phyloP scores from a whole-genome alignment of 2,113 vertebrate genomes.

The Trinectes maculatus region DNA sequence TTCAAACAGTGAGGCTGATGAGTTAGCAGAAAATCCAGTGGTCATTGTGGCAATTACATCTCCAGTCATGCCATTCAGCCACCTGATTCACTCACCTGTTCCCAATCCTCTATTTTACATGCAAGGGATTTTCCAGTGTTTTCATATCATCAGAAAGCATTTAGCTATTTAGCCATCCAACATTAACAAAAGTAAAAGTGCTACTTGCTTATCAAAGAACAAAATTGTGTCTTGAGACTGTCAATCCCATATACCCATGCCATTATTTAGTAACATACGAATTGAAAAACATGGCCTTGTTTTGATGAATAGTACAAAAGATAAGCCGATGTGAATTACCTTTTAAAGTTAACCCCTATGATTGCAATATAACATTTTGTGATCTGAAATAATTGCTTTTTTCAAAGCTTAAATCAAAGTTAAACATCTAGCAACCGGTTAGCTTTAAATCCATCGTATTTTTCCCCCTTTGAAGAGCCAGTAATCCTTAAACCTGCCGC shows the following conservation, averaged over 20 bases:
- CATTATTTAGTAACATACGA: not conserved
- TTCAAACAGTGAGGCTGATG: too few species aligned
- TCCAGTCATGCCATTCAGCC: not conserved
- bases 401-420: slow-evolving; percentile 4
- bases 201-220: too few species aligned
- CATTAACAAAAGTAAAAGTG: too few species aligned
- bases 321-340: not conserved
- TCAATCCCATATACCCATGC: too few species aligned
- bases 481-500: slow-evolving; percentile 27
- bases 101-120: not conserved
- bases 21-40: slow-evolving; percentile 36
- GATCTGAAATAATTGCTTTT: not conserved
- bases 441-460: slow-evolving; percentile 40
- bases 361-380: not conserved
- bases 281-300: not conserved
- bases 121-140: too few species aligned
- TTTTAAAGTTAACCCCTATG: not conserved
- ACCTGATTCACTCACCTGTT: not conserved
- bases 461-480: slow-evolving; percentile 26
- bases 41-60: too few species aligned
- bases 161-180: too few species aligned
- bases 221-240: too few species aligned
- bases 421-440: slow-evolving; percentile 19
- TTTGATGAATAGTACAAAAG: not conserved
- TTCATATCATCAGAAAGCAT: too few species aligned